Base-by-base conservation (phyloP, 2,797 vertebrate species). In the Notolepis coatsorum region DNA sequence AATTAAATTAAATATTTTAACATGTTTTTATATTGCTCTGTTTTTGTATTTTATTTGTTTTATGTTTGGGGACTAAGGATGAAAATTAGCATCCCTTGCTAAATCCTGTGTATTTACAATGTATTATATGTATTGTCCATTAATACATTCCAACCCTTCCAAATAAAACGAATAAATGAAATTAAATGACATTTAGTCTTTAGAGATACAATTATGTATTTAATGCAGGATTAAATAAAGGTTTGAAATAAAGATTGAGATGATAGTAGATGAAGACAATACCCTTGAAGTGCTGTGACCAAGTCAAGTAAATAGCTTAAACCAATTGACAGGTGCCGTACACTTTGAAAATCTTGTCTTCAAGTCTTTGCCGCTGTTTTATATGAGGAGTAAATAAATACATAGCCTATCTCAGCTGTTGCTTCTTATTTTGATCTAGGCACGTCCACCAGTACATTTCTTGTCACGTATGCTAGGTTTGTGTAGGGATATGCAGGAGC, bases 371-470 rank as follows among this genome's bases (percentile, higher is more conserved):
- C 18, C 1, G 4, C 28, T 43, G 41, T 46, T 35, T 23, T 46
- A 4, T 21, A 27, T 58, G n/a, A n/a, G 43, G 52, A 15, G 48
- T 25, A 10, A n/a, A 53, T 7, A 28, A 51, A 48, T 30, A 51
- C 45, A 42, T 7, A 8, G 1, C 37, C 27, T 39, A 28, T 60
- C 27, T 23, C 50, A 63, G 47, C 31, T 69, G 65, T 54, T 20
- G 59, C n/a, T 42, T n/a, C 23, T 28, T 20, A 55, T 35, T 23
- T 38, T 55, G 47, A 13, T n/a, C 12, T 27, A 23, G 6, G 5
- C 15, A 20, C 3, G 9, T 27, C 8, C 7, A 12, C 7, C 15
- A n/a, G 3, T 42, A n/a, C 8, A 38, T 7, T 46, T 30, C 24
- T 5, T 28, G 12, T 53, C 31, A 48, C 23, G 20, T 23, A n/a